Conservation (phyloP, 2,888 invertebrate species). For the Pachydiplax longipennis region DNA sequence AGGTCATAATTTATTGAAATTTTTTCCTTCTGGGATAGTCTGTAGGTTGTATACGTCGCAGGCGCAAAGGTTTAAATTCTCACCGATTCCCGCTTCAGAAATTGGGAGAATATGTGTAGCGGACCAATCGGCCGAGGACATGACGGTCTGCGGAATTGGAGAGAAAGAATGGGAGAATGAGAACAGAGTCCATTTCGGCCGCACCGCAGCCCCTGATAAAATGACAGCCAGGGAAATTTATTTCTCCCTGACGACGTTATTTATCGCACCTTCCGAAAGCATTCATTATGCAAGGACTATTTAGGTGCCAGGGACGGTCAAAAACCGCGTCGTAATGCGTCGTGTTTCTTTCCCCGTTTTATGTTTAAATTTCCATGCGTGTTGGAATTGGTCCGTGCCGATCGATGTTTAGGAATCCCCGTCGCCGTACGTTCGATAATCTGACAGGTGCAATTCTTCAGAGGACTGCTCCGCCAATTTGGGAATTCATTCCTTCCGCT, state of each 20-base stretch:
- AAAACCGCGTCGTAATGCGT: not conserved
- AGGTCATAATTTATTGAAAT: not conserved
- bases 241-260: not conserved
- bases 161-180: not conserved
- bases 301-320: not conserved
- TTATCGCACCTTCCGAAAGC: not conserved
- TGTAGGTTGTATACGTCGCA: not conserved
- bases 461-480: not conserved
- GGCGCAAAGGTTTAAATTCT: too few relatives aligned
- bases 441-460: too few relatives aligned
- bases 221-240: not conserved
- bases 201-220: not conserved
- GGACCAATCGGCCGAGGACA: not conserved
- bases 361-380: not conserved
- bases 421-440: too few relatives aligned
- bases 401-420: too few relatives aligned
- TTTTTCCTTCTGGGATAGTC: not conserved
- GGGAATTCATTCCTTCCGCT: too few relatives aligned
- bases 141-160: not conserved
- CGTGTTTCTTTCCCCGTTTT: not conserved
- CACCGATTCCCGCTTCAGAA: not conserved
- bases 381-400: too few relatives aligned
- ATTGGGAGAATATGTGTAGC: not conserved
- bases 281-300: not conserved
- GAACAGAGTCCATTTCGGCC: not conserved